Base-by-base conservation (phyloP, 2,888 invertebrate species). In the Platycnemis pennipes region DNA sequence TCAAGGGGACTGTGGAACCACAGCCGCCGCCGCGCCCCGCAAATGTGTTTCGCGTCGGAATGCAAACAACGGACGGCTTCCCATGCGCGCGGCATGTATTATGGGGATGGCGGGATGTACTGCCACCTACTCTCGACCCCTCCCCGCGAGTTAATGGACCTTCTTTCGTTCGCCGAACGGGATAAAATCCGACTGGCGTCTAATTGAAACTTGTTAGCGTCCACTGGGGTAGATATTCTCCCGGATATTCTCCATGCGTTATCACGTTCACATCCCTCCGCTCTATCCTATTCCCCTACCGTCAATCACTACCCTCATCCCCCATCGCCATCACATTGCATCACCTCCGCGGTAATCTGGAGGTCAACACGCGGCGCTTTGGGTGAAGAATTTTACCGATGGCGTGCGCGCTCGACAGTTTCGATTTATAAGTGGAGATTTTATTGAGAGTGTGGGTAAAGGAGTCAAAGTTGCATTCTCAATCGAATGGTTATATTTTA, bases 131-230 rank as follows among this genome's bases (percentile, higher is more conserved):
- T 63, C 63, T 16, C n/a, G 7, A 7, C 49, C 16, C 49, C 49
- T 49, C 49, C 49, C 77, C 77, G 77, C 31, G 31, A 77, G 77
- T 77, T 77, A 77, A 77, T 77, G 77, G 77, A 77, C 77, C 77
- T 77, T 77, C 77, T 77, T 77, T 77, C 77, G 8, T 16, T 37
- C 77, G 31, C 31, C 31, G 37, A 77, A 77, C 16, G 77, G 37
- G 77, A 77, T 77, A 77, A 77, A 77, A 77, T 77, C 37, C 11
- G 37, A 77, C 31, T 7, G 77, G 77, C 37, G 37, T 77, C 77
- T 77, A 77, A 77, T 77, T 77, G 77, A 77, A 77, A 31, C 77
- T 77, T 77, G 77, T 77, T 77, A 77, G 37, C 77, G 77, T 77
- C 77, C 37, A 7, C 31, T n/a, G 37, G 77, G 37, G 77, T 77